Conservation (phyloP, 2,113 vertebrate species). For the Cinclus mexicanus region DNA sequence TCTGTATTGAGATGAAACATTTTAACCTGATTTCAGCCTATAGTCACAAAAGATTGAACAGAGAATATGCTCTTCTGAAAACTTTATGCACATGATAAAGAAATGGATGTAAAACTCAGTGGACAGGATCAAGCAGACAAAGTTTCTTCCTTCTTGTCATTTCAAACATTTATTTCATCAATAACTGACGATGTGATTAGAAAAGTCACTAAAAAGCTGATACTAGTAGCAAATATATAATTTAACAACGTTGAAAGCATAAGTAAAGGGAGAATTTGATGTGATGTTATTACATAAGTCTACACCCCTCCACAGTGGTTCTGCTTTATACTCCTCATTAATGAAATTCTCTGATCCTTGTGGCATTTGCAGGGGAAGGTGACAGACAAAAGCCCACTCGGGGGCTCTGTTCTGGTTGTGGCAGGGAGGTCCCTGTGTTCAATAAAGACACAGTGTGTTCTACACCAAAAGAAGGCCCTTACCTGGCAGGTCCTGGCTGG, state of each 20-base stretch:
- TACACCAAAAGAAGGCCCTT: background rate
- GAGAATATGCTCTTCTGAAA: background rate
- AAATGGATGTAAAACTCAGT: background rate
- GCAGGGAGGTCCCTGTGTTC: background rate
- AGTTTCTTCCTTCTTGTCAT: background rate
- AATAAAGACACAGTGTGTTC: background rate
- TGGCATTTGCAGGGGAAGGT: background rate
- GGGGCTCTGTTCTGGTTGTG: background rate
- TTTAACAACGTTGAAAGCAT: background rate
- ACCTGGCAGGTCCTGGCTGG: background rate
- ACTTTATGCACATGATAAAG: too few species aligned
- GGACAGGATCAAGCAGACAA: background rate
- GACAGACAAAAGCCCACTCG: background rate
- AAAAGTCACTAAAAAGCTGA: background rate
- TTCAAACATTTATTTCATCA: background rate
- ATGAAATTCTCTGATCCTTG: background rate
- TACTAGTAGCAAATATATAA: background rate
- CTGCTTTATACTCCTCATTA: background rate
- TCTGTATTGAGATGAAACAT: background rate
- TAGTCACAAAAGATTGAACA: background rate
- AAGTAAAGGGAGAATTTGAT: background rate
- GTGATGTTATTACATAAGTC: background rate
- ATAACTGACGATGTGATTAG: background rate
- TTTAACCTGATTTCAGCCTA: fast-evolving
- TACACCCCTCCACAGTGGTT: background rate